These are phyloP conservation scores for Aricia artaxerxes DNA, from an alignment of 2,888 invertebrate species.

Conservation along the genomic window DNA sequence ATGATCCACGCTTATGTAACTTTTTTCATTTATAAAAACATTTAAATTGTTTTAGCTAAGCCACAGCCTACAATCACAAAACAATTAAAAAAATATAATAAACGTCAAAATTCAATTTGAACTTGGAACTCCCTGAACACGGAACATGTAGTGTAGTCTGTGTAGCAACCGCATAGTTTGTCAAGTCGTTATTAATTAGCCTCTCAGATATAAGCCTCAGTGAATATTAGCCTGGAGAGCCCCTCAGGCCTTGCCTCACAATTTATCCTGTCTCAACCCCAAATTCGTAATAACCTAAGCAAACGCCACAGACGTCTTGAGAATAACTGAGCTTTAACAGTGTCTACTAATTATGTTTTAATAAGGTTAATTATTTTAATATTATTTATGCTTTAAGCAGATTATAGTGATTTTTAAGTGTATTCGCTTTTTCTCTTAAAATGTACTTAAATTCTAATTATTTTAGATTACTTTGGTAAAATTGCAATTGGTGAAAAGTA, in stretches of 20 bases:
- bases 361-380: no score
- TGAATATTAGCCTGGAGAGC: constrained; percentile 24
- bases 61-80: not conserved
- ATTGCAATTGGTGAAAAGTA: no score
- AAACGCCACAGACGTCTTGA: constrained; percentile 13
- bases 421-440: no score
- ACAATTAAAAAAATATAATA: not conserved
- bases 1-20: no score
- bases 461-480: no score
- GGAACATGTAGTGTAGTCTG: constrained; percentile 34
- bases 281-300: constrained; percentile 29
- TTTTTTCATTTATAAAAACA: no score
- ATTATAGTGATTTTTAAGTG: no score
- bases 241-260: constrained; percentile 15
- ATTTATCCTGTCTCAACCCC: constrained; percentile 20
- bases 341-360: not conserved
- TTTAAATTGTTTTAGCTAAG: no score
- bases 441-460: no score
- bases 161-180: constrained; percentile 59
- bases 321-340: not conserved
- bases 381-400: no score
- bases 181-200: constrained; percentile 69
- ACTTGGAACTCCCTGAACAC: not conserved
- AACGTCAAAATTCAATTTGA: not conserved
- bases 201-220: constrained; percentile 39